These are phyloP conservation scores for Thyatira batis DNA, from an alignment of 2,888 invertebrate genomes.

Conservation along the genomic window DNA sequence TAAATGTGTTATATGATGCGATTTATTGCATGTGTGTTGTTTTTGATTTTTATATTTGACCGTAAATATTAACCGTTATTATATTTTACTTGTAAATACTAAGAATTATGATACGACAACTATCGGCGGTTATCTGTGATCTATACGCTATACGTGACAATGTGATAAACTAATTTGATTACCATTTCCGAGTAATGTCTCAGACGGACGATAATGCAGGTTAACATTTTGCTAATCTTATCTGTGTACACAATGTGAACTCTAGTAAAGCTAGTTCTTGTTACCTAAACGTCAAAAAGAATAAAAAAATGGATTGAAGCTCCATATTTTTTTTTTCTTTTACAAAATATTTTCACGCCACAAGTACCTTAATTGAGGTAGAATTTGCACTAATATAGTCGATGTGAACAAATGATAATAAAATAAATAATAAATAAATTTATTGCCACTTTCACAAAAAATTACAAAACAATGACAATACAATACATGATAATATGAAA, in stretches of 20 bases:
- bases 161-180: slow-evolving; percentile 4
- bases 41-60: slow-evolving; percentile 26
- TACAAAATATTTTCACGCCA: too few relatives aligned
- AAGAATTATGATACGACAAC: slow-evolving; percentile 15
- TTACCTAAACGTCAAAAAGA: neutral
- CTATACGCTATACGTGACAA: slow-evolving; percentile 1
- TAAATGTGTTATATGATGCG: neutral
- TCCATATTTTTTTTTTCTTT: too few relatives aligned
- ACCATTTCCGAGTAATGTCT: slow-evolving; percentile 2
- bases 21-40: slow-evolving; percentile 34
- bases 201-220: neutral
- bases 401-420: too few relatives aligned
- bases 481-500: too few relatives aligned
- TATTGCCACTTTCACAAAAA: too few relatives aligned
- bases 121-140: slow-evolving; percentile 27
- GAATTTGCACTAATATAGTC: too few relatives aligned
- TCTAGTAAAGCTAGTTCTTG: neutral
- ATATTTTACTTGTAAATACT: slow-evolving; percentile 19
- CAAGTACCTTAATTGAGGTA: too few relatives aligned
- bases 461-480: too few relatives aligned
- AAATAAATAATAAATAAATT: too few relatives aligned
- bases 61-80: slow-evolving; percentile 28
- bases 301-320: too few relatives aligned
- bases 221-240: neutral
- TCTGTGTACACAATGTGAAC: neutral